These are phyloP conservation scores for Acanthurus lineatus DNA, from an alignment of 2,797 vertebrate species.

Conservation along the genomic window DNA sequence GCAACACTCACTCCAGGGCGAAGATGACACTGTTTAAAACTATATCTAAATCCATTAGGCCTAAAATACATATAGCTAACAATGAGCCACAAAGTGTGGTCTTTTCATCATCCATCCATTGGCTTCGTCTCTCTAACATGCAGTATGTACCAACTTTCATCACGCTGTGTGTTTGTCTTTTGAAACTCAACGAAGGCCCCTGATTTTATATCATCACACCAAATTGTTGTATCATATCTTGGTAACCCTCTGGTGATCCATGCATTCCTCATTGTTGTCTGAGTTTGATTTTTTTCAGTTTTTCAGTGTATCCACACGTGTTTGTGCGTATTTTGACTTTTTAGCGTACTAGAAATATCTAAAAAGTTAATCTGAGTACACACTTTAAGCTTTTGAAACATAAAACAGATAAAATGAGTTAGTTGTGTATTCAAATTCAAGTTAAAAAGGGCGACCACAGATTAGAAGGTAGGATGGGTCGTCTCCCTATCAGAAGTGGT, in stretches of 20 bases:
- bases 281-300: no score
- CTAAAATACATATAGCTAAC: background rate
- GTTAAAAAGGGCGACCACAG: no score
- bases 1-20: background rate
- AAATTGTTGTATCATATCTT: background rate
- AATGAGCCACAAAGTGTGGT: background rate
- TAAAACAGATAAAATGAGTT: background rate
- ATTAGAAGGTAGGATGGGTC: no score
- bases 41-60: conserved; percentile 21
- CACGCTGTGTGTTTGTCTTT: background rate
- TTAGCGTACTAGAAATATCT: background rate
- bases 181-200: background rate
- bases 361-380: background rate
- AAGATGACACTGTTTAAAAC: conserved; percentile 9
- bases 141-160: background rate
- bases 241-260: background rate
- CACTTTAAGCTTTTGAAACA: background rate
- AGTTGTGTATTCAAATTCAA: no score
- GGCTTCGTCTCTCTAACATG: background rate
- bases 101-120: background rate
- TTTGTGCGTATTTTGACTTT: no score
- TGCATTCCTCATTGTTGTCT: background rate
- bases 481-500: no score
- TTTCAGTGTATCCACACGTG: no score
- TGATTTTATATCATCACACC: background rate